Evolutionary conservation across 2,797 vertebrate genomes (phyloP), one percentile per base, ranked within the genome.

Genomic region (Nothura maculosa): DNA sequence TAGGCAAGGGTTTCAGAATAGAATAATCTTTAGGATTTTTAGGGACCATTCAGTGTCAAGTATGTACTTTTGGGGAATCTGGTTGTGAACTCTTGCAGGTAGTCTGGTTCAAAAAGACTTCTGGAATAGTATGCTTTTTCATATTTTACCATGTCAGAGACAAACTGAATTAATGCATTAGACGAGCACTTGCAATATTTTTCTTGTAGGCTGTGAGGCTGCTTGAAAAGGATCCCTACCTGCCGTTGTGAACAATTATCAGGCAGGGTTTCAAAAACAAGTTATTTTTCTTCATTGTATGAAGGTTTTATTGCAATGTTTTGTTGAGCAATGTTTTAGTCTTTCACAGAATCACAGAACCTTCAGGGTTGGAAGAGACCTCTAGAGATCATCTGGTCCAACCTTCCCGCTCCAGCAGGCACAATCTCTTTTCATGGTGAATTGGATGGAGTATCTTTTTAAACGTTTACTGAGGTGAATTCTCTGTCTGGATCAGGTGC

Each of bases 1-100:
- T 24, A 36, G 11, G 20, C 10, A 66, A 67, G 30, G 6, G 5
- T 76, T 86, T 72, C 6, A 8, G 43, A 38, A 25, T 27, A 67
- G 8, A 2, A 57, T 10, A 2, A 2, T 64, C 64, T 10, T 10
- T 61, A n/a, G 8, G 18, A 1, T 3, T 61, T 7, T 64, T 27
- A 32, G 3, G 2, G 43, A 25, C 15, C 64, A 58, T 42, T 69
- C 45, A 55, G 69, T 28, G 12, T 69, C 24, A 5, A 55, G 14
- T 9, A 60, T 28, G 34, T 1, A 19, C n/a, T 81, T 52, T 48
- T 60, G 8, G 7, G 77, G 9, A 7, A 54, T 63, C 4, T 38
- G 22, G 2, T 2, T 54, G 10, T 18, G 40, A 61, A 36, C 9
- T 30, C 6, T 63, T 63, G 5, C 14, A 63, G 22, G 8, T 27